Conservation (phyloP, 92 coral and sea anemone genomes). For the Isaurus tuberculatus region DNA sequence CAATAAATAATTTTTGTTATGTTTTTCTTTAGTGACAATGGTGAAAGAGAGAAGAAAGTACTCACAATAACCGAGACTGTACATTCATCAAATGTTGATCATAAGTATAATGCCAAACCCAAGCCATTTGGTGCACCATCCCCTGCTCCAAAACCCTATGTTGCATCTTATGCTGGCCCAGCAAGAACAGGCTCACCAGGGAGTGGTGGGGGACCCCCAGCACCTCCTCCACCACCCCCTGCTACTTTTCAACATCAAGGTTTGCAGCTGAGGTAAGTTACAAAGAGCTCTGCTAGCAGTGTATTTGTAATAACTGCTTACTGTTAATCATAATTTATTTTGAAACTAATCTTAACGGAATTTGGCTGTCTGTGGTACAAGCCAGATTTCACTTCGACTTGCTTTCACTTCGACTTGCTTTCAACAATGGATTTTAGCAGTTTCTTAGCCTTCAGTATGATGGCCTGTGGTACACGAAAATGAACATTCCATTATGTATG, state of each 20-base stretch:
- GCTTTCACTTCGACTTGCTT: too few species aligned
- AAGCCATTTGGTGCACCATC: constrained; percentile 91
- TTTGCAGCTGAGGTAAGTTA: constrained; percentile 31
- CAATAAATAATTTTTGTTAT: too few species aligned
- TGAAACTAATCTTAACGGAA: too few species aligned
- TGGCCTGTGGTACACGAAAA: too few species aligned
- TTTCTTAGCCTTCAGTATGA: too few species aligned
- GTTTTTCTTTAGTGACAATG: constrained; percentile 30
- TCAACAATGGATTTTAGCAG: too few species aligned
- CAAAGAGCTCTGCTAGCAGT: not conserved
- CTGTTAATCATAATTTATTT: not conserved
- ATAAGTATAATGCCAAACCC: constrained; percentile 94
- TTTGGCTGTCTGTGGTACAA: too few species aligned
- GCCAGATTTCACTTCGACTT: too few species aligned
- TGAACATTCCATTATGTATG: too few species aligned
- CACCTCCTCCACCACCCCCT: constrained; percentile 42
- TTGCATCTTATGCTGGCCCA: constrained; percentile 33
- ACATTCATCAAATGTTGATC: constrained; percentile 87
- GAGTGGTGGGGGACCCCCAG: constrained; percentile 27
- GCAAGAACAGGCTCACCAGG: constrained; percentile 36
- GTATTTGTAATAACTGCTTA: not conserved
- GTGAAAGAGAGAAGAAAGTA: constrained; percentile 66
- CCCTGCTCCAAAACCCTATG: constrained; percentile 30
- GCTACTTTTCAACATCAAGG: constrained; percentile 40
- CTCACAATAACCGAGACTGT: constrained; percentile 72